Evolutionary conservation across 1,140 invertebrate genomes (phyloP), one percentile per base, ranked within the genome.

Genomic region (Psilanteris sp.): DNA sequence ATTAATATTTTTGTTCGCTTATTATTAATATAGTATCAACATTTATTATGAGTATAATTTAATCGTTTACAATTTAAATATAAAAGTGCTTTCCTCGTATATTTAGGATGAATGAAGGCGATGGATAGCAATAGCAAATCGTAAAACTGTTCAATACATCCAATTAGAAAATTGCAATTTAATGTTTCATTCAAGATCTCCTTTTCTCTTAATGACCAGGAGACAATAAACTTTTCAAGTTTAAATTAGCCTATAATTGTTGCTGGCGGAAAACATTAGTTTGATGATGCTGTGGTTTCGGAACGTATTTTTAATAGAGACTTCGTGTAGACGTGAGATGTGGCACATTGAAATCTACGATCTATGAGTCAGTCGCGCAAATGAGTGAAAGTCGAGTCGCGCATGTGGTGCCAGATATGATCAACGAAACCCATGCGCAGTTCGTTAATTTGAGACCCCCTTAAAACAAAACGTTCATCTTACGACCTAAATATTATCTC

Each of bases 311-410:
- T 62, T 10, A 62, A 71, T 59, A 44, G 54, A 66, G 71, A 66
- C 46, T 62, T 61, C 10, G 41, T 22, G 31, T 27, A 55, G 37
- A 74, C 62, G 43, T 34, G 39, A 62, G 62, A 68, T 62, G 48
- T 62, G 55, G 57, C 39, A 68, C 72, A 57, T 52, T 68, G 41
- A 68, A 62, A 64, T 68, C 64, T 64, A 54, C 39, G 48, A 64
- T 68, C 62, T 64, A 57, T 64, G 72, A 75, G 32, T 64, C 62
- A 57, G 62, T 37, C 54, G 57, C 57, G 29, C 32, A 75, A 75
- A 64, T 75, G 72, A 75, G 62, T 68, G 72, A 75, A 68, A 75
- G 72, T 75, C 24, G 8, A 4, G 7, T 57, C 8, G 29, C 50
- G 71, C n/a, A n/a, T 43, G 48, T 46, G 37, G 5, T 3, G 29